phyloP scores from a whole-genome alignment of 2,888 invertebrate genomes.

The Eulithis testata region DNA sequence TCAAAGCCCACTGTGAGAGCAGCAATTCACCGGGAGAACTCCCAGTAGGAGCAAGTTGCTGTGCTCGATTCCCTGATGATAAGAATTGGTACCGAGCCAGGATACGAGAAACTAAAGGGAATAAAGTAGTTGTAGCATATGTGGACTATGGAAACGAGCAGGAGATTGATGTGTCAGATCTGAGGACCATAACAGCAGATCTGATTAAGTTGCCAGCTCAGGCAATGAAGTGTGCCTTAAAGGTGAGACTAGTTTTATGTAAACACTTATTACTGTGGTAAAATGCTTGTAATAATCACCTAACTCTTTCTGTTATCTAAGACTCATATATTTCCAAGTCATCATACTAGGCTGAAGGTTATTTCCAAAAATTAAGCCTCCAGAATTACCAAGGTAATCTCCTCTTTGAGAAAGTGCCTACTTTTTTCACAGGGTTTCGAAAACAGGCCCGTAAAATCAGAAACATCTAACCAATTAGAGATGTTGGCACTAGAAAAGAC shows the following conservation, averaged over 20 bases:
- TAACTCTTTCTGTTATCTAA: too few relatives aligned
- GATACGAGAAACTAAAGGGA: slow-evolving; percentile 86
- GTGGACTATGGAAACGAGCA: slow-evolving; percentile 98
- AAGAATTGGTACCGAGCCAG: slow-evolving; percentile 96
- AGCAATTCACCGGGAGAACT: slow-evolving; percentile 77
- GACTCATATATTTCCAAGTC: too few relatives aligned
- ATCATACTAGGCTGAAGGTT: too few relatives aligned
- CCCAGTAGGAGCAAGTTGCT: slow-evolving; percentile 87
- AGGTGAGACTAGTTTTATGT: slow-evolving; percentile 60
- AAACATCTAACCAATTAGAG: slow-evolving; percentile 86
- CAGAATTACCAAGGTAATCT: too few relatives aligned
- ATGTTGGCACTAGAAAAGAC: slow-evolving; percentile 87
- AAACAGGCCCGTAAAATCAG: slow-evolving; percentile 81
- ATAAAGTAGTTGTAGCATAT: slow-evolving; percentile 89
- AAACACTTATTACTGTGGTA: too few relatives aligned
- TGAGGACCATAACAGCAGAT: slow-evolving; percentile 87
- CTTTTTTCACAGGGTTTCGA: slow-evolving; percentile 72
- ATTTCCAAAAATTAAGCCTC: too few relatives aligned
- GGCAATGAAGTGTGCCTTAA: slow-evolving; percentile 91
- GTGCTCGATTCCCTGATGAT: slow-evolving; percentile 92
- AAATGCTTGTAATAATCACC: too few relatives aligned
- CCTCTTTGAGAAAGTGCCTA: background rate
- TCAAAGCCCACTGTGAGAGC: slow-evolving; percentile 85
- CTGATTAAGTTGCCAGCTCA: slow-evolving; percentile 88
- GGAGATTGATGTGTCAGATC: slow-evolving; percentile 84